Conservation (phyloP, 2,797 vertebrate species). For the Clarias fuscus region DNA sequence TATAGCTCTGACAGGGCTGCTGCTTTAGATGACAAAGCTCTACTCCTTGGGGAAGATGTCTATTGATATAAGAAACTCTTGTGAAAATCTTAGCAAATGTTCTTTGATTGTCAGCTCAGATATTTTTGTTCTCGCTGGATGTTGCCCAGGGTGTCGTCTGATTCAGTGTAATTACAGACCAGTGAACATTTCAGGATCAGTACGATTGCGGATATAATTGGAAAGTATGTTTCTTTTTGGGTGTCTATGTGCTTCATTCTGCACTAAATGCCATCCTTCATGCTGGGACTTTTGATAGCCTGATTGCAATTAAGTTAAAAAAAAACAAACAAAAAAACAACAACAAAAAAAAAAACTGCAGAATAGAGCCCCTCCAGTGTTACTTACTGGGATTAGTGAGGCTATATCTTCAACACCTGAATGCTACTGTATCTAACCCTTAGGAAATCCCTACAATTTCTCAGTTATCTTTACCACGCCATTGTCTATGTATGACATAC, state of each 20-base stretch:
- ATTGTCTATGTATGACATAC: neutral
- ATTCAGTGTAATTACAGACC: slow-evolving; percentile 70
- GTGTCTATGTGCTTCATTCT: slow-evolving; percentile 37
- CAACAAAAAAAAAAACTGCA: slow-evolving; percentile 34
- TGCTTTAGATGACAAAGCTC: slow-evolving; percentile 50
- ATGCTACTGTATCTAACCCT: slow-evolving; percentile 1
- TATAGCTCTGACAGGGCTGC: slow-evolving; percentile 39
- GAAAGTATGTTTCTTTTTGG: slow-evolving; percentile 49
- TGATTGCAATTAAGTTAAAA: slow-evolving; percentile 53
- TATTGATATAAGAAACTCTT: slow-evolving; percentile 39
- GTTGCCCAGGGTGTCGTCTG: slow-evolving; percentile 59
- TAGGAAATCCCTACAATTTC: neutral
- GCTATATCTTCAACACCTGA: slow-evolving; percentile 25
- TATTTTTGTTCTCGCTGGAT: slow-evolving; percentile 40
- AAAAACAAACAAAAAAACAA: too few relatives aligned
- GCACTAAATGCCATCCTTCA: slow-evolving; percentile 33
- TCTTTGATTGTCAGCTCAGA: slow-evolving; percentile 57
- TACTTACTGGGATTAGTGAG: slow-evolving; percentile 6
- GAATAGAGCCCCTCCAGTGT: slow-evolving; percentile 10
- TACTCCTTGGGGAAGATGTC: slow-evolving; percentile 45
- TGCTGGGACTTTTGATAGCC: slow-evolving; percentile 39
- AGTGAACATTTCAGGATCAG: slow-evolving; percentile 63
- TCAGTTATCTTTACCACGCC: neutral
- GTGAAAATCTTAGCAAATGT: slow-evolving; percentile 36
- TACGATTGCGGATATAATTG: slow-evolving; percentile 65